These are phyloP conservation scores for Pocillopora grandis DNA, from an alignment of 92 coral and sea anemone species.

Conservation along the genomic window DNA sequence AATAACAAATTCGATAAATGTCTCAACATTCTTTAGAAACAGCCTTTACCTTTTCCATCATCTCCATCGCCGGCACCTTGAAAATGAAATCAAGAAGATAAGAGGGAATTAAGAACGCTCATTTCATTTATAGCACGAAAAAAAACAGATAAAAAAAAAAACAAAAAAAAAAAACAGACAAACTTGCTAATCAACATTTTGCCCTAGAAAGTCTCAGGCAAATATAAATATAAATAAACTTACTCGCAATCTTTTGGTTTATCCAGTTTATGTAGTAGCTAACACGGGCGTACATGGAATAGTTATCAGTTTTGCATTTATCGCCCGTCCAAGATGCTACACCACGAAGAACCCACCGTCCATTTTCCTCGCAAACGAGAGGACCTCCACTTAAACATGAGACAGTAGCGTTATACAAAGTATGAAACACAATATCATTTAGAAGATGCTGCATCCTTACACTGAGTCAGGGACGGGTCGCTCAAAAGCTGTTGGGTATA, in stretches of 20 bases:
- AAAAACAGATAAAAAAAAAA: not conserved
- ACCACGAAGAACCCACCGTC: slow-evolving; percentile 52
- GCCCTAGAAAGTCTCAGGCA: not conserved
- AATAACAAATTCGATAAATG: too few relatives aligned
- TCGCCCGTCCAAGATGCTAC: slow-evolving; percentile 50
- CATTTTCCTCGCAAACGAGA: slow-evolving; percentile 47
- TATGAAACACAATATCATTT: too few relatives aligned
- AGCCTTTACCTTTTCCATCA: not conserved
- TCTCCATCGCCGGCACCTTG: not conserved
- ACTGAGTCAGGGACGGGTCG: too few relatives aligned
- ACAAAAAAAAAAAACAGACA: not conserved
- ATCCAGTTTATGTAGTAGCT: slow-evolving; percentile 42
- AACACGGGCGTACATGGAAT: slow-evolving; percentile 52
- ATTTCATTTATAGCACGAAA: too few relatives aligned
- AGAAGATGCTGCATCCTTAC: too few relatives aligned
- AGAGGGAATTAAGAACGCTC: too few relatives aligned
- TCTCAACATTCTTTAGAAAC: not conserved
- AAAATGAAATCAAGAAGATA: not conserved
- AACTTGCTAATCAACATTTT: too few relatives aligned
- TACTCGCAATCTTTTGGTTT: slow-evolving; percentile 7
- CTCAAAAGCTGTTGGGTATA: too few relatives aligned
- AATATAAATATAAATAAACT: not conserved
- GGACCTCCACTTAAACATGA: slow-evolving; percentile 49
- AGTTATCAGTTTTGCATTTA: slow-evolving; percentile 36
- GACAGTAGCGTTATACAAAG: too few relatives aligned